These are phyloP conservation scores for Noctua janthe DNA, from an alignment of 2,888 invertebrate species.

Conservation along the genomic window DNA sequence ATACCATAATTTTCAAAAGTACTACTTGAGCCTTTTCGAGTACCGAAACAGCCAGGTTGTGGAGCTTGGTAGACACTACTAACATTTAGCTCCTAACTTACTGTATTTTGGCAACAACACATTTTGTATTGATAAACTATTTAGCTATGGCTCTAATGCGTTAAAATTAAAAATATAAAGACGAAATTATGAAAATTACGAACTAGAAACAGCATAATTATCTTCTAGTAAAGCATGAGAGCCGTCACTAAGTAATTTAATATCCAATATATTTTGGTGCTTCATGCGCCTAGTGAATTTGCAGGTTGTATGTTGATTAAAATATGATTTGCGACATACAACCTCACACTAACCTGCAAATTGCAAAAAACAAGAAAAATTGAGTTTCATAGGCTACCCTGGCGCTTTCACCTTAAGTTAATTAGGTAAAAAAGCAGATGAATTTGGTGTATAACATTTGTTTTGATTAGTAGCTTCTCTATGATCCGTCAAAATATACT, in stretches of 20 bases:
- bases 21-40: conserved; percentile 31
- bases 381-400: too few relatives aligned
- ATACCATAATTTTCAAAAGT: conserved; percentile 29
- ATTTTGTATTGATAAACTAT: conserved; percentile 12
- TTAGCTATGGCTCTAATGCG: conserved; percentile 11
- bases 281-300: background rate
- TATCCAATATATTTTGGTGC: conserved; percentile 2
- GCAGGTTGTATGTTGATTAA: too few relatives aligned
- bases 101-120: background rate
- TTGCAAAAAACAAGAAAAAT: too few relatives aligned
- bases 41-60: conserved; percentile 43
- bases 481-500: conserved; percentile 5
- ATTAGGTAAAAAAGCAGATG: background rate
- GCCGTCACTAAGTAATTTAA: conserved; percentile 27
- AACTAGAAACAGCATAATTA: background rate
- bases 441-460: background rate
- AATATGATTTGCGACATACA: too few relatives aligned
- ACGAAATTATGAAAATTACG: background rate
- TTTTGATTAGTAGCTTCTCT: background rate
- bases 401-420: background rate
- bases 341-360: too few relatives aligned
- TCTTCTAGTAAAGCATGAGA: background rate
- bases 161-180: background rate
- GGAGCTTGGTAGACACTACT: conserved; percentile 56
- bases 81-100: conserved; percentile 48